phyloP scores from a whole-genome alignment of 2,113 vertebrate genomes.

The Parus major region DNA sequence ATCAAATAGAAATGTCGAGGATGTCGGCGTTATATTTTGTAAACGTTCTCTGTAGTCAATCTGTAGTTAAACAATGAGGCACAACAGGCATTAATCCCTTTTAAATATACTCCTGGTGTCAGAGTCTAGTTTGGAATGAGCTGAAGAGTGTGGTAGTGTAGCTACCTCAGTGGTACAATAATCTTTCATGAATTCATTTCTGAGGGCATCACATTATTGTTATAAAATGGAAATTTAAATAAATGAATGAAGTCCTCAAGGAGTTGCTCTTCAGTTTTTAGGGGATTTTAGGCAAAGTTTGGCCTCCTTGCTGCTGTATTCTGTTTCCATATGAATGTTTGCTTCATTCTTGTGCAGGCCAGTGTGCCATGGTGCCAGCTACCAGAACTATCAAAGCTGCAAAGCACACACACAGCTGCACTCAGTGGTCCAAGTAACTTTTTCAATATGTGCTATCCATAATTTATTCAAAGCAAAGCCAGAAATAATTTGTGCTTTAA shows the following conservation, averaged over 20 bases:
- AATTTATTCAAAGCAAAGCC: background rate
- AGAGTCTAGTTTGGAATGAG: background rate
- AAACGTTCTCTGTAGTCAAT: background rate
- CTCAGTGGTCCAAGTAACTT: background rate
- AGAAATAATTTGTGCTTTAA: background rate
- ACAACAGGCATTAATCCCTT: background rate
- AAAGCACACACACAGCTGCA: background rate
- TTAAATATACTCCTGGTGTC: background rate
- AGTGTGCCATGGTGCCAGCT: rapidly evolving
- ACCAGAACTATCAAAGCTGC: background rate
- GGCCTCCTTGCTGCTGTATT: background rate
- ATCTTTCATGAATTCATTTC: background rate
- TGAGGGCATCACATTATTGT: background rate
- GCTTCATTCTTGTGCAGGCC: background rate
- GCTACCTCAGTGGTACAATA: background rate
- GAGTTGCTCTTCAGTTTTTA: background rate
- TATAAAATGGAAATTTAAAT: background rate
- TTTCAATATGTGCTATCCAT: background rate
- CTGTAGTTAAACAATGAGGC: background rate
- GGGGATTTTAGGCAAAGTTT: background rate
- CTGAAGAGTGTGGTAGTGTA: background rate
- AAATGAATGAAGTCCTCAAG: background rate
- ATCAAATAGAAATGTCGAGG: background rate
- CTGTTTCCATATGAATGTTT: background rate
- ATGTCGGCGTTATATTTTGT: background rate